Evolutionary conservation across 2,797 vertebrate genomes (phyloP), one percentile per base, ranked within the genome.

Genomic region (Cyprinodon diabolis): DNA sequence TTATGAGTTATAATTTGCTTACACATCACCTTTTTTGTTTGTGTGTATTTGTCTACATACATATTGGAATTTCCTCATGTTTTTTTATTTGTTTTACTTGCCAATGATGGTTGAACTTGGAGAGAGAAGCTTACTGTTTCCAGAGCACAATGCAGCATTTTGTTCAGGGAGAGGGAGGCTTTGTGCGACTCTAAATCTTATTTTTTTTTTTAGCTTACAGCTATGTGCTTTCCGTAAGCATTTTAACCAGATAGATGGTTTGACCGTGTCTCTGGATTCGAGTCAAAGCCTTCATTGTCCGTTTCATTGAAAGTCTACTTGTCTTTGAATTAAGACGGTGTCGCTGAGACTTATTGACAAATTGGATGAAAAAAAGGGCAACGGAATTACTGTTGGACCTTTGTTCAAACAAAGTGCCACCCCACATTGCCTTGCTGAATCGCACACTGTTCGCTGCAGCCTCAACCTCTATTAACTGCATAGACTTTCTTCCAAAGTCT

Each of bases 81-180:
- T 43, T 7, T 43, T 43, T 81, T 71, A 40, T 7, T 72, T 67
- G 60, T 72, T 66, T 78, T 72, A 68, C 76, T 79, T 55, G 48
- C 23, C 77, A 80, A 75, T 14, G n/a, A 82, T 63, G 35, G 84
- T 25, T n/a, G 75, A 55, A 72, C 57, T 73, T 51, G 45, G 52
- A 78, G 71, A 77, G 77, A 72, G 74, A 51, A 72, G 62, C 70
- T 67, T 66, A n/a, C 78, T 76, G 76, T 88, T 81, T 81, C 48
- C 4, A 68, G 56, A 49, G 66, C 72, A 86, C 74, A 89, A 87
- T 86, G 81, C 77, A 58, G 77, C 84, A 48, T 77, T 84, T 84
- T 69, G 66, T 72, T n/a, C 35, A 55, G 56, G 62, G 71, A 86
- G 79, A 83, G 71, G 66, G 82, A 25, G 65, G 67, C 78, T 70